A percentile compares a stretch with the other conserved stretches of the same genome.
Evolutionary conservation across 2,888 invertebrate genomes (phyloP).

Genomic region (Hololepta plana): DNA sequence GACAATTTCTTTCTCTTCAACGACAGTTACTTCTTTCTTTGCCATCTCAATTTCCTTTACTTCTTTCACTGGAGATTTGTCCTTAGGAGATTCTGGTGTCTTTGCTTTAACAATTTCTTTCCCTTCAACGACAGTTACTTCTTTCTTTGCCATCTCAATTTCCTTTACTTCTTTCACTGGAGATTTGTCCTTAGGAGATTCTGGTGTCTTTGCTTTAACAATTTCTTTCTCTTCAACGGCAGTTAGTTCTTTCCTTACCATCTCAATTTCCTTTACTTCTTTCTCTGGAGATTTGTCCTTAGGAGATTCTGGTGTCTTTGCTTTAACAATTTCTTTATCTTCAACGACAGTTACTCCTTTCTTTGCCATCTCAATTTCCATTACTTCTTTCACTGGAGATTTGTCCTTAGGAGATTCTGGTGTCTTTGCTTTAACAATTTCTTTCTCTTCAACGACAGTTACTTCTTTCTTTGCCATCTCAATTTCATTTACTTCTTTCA

Average conservation of each 20-base stretch:
- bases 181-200: no score
- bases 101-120: no score
- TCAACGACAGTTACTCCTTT: conserved; percentile 2
- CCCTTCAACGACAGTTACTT: no score
- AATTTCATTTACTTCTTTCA: background rate
- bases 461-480: no score
- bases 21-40: no score
- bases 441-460: no score
- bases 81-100: conserved; percentile 3
- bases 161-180: no score
- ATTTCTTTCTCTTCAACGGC: conserved; percentile 2
- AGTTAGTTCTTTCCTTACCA: conserved; percentile 1
- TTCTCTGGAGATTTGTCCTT: conserved; percentile 1
- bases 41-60: no score
- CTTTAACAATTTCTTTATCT: conserved; percentile 4
- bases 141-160: conserved; percentile 2
- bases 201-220: conserved; percentile 2
- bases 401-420: conserved; percentile 1
- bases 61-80: no score
- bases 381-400: background rate
- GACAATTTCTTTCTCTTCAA: no score
- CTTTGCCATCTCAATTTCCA: background rate
- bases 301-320: conserved; percentile 1
- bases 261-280: background rate
- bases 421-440: background rate